Base-by-base conservation (phyloP, 2,888 invertebrate species). In the Caenorhabditis sp. region DNA sequence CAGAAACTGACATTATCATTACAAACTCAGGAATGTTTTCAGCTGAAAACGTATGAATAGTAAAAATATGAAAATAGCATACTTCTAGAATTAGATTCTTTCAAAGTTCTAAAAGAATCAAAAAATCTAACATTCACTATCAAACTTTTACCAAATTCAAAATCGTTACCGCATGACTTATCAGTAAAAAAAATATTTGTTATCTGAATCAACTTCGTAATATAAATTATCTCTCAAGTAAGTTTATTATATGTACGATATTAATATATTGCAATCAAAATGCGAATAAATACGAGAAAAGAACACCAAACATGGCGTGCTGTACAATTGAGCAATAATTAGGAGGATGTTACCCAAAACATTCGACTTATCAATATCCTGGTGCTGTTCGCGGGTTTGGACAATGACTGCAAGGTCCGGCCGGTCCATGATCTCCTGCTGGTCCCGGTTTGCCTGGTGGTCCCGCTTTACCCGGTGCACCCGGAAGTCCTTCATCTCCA, bases 331-430 rank as follows among this genome's bases (percentile, higher is more conserved):
- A 26, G 55, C 27, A 27, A 55, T 17, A 55, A 17, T 26, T 19
- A 21, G 19, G 4, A 6, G 12, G 3, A 51, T 8, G 4, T 51
- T 21, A 19, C 51, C 23, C 51, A 23, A 8, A 10, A 21, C 21
- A 17, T 26, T n/a, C n/a, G n/a, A n/a, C n/a, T n/a, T 3, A n/a
- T 76, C 72, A 82, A 57, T 82, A 82, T 54, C 82, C 82, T 61
- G 82, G 82, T 10, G 82, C 82, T 1, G 82, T 82, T 68, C 82
- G 57, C 5, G 82, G 82, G 17, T 78, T 78, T 8, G 82, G 77
- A 68, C 82, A 82, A 50, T 82, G 82, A 50, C 74, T 70, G 61
- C 82, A 82, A 0, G 81, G 76, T 1, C 82, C 82, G 17, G 77
- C 63, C 17, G 69, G 68, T 54, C 82, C 82, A 27, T 76, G 75